Conservation (phyloP, 2,797 vertebrate genomes). For the Cheracebus regulus region DNA sequence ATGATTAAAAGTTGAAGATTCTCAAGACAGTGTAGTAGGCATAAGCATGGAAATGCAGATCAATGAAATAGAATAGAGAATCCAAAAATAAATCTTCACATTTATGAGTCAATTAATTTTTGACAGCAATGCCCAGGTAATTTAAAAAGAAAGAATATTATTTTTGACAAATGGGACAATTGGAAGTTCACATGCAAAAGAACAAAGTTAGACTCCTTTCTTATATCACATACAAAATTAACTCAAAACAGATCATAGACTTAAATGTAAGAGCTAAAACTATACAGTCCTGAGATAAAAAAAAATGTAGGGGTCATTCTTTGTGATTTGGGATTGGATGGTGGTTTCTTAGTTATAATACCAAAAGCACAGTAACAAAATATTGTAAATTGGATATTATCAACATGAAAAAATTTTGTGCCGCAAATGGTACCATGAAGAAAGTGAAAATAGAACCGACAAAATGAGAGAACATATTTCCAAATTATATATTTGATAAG, state of each 20-base stretch:
- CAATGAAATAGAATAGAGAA: slow-evolving; percentile 18
- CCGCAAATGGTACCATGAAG: not conserved
- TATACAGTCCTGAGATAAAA: not conserved
- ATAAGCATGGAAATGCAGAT: slow-evolving; percentile 40
- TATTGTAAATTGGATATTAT: not conserved
- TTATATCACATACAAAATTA: not conserved
- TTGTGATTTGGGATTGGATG: not conserved
- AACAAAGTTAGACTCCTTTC: not conserved
- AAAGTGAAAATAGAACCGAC: not conserved
- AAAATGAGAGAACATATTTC: not conserved
- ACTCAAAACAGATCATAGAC: not conserved
- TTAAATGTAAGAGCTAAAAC: not conserved
- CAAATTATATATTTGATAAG: not conserved
- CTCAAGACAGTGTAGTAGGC: not conserved
- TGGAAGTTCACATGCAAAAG: not conserved
- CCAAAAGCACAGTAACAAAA: not conserved
- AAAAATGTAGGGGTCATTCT: not conserved
- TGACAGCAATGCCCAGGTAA: not conserved
- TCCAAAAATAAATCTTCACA: slow-evolving; percentile 38
- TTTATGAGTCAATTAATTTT: slow-evolving; percentile 57
- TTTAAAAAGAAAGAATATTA: not conserved
- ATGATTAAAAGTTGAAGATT: slow-evolving; percentile 61
- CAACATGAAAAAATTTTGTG: not conserved
- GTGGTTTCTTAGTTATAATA: not conserved
- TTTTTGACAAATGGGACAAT: not conserved